Evolutionary conservation across 2,797 vertebrate species (phyloP).

Genomic region (Cynodonichthys magdalenae): DNA sequence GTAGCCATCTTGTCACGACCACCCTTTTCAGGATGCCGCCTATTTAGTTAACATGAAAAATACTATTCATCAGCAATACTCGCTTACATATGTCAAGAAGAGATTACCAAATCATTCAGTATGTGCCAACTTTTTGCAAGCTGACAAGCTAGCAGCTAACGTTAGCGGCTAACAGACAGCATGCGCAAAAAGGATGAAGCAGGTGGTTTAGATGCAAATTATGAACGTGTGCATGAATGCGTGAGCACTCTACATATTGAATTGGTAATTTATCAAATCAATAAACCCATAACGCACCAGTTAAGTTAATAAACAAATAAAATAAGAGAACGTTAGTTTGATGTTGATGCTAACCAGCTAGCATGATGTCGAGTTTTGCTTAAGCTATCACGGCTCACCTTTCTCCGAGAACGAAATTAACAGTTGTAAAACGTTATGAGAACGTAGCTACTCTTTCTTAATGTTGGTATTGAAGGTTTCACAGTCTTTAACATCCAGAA

Average conservation of each 20-base stretch:
- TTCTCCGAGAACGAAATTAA: background rate
- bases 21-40: constrained; percentile 9
- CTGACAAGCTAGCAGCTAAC: background rate
- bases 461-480: background rate
- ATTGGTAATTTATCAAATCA: background rate
- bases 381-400: constrained; percentile 17
- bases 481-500: background rate
- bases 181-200: background rate
- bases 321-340: no score
- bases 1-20: constrained; percentile 64
- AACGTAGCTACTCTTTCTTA: background rate
- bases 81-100: no score
- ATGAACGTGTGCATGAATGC: no score
- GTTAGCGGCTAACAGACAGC: constrained; percentile 1
- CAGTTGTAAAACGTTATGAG: background rate
- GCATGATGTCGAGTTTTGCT: accelerated
- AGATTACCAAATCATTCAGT: background rate
- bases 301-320: no score
- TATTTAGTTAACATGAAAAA: constrained; percentile 6
- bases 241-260: background rate
- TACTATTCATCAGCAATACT: background rate
- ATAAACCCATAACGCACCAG: background rate
- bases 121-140: no score
- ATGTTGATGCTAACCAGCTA: background rate
- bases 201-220: background rate